Conservation (phyloP, 2,113 vertebrate genomes). For the Zosterops hypoxanthus region DNA sequence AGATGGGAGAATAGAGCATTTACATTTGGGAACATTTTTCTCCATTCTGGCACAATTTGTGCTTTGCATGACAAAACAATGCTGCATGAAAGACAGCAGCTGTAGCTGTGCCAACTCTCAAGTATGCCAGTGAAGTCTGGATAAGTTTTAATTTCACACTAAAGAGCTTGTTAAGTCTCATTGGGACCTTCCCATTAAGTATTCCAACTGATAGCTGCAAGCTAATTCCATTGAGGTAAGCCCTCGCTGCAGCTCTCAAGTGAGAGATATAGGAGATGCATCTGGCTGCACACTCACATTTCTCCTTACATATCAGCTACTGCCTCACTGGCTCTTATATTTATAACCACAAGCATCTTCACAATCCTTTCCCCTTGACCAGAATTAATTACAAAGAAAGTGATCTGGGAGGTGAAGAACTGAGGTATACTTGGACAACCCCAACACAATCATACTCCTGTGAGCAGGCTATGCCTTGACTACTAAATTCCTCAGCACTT, state of each 20-base stretch:
- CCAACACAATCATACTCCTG: background rate
- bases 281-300: background rate
- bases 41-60: background rate
- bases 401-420: background rate
- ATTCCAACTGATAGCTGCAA: background rate
- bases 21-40: background rate
- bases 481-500: background rate
- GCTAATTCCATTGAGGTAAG: background rate
- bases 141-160: background rate
- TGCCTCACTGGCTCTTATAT: background rate
- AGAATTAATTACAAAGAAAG: background rate
- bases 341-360: background rate
- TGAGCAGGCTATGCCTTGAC: background rate
- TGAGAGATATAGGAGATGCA: background rate
- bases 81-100: background rate
- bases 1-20: background rate
- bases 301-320: background rate
- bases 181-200: background rate
- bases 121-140: background rate
- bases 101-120: background rate
- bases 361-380: background rate
- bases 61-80: background rate
- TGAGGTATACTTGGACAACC: background rate
- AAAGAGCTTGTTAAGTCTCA: background rate
- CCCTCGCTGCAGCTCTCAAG: background rate